Conservation (phyloP, 2,888 invertebrate species). For the Neoascia interrupta region DNA sequence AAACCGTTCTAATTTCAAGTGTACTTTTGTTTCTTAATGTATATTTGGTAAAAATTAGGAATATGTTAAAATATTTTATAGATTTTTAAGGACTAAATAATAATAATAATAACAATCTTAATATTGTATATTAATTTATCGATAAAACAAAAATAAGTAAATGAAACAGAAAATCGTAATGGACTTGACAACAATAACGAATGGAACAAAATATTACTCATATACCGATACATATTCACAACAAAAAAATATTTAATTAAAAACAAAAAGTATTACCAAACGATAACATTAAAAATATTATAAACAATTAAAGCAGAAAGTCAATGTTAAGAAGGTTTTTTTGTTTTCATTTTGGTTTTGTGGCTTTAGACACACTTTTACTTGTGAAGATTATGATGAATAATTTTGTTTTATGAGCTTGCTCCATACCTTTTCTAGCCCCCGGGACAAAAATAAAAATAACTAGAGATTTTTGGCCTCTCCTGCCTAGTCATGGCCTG, state of each 20-base stretch:
- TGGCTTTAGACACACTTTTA: too few relatives aligned
- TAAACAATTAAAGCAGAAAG: too few relatives aligned
- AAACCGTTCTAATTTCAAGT: constrained; percentile 26
- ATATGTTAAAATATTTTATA: constrained; percentile 41
- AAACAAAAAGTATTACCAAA: constrained; percentile 31
- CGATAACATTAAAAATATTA: constrained; percentile 2
- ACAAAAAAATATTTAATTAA: constrained; percentile 12
- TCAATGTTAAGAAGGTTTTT: too few relatives aligned
- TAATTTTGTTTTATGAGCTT: too few relatives aligned
- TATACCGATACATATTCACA: constrained; percentile 52
- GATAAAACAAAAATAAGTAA: constrained; percentile 6
- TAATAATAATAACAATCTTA: neutral
- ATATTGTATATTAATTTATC: constrained; percentile 11
- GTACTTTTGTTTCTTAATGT: constrained; percentile 14
- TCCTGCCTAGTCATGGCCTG: too few relatives aligned
- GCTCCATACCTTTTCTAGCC: too few relatives aligned
- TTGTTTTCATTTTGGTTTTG: too few relatives aligned
- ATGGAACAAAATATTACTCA: constrained; percentile 64
- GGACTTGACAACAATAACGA: constrained; percentile 66
- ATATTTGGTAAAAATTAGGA: constrained; percentile 36
- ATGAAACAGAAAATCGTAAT: constrained; percentile 37
- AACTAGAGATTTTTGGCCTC: too few relatives aligned
- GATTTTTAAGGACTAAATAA: constrained; percentile 7
- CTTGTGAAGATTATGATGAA: too few relatives aligned
- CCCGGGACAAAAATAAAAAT: too few relatives aligned